Conservation (phyloP, 2,888 invertebrate species). For the Polydrusus tereticollis region DNA sequence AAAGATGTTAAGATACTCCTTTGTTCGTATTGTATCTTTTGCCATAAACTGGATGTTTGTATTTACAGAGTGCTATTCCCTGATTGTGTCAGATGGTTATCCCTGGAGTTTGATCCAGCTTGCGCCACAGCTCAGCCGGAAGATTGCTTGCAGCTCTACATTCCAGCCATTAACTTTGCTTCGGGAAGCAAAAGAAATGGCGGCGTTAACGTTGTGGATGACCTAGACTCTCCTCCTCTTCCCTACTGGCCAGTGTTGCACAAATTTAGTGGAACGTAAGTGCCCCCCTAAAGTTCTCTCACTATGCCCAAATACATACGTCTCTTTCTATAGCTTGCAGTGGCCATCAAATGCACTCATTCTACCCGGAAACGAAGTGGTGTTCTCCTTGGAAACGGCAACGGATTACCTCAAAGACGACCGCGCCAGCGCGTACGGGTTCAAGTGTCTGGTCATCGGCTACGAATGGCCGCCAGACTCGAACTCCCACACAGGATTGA, state of each 20-base stretch:
- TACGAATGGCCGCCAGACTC: slow-evolving; percentile 80
- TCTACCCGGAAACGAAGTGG: slow-evolving; percentile 92
- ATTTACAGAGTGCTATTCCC: slow-evolving; percentile 85
- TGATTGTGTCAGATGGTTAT: slow-evolving; percentile 89
- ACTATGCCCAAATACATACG: slow-evolving; percentile 14
- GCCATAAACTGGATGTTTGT: no score
- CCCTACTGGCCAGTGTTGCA: slow-evolving; percentile 77
- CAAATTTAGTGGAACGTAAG: slow-evolving; percentile 73
- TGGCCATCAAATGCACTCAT: slow-evolving; percentile 92
- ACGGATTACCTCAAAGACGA: slow-evolving; percentile 95
- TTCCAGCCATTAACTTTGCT: slow-evolving; percentile 68
- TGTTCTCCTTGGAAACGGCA: slow-evolving; percentile 96
- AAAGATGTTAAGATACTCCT: no score
- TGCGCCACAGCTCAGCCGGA: slow-evolving; percentile 95
- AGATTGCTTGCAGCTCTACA: slow-evolving; percentile 84
- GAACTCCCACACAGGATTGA: slow-evolving; percentile 70
- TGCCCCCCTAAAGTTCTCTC: no score
- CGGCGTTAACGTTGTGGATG: slow-evolving; percentile 54
- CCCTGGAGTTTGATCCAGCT: slow-evolving; percentile 92
- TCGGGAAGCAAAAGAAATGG: slow-evolving; percentile 26
- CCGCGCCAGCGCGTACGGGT: slow-evolving; percentile 82
- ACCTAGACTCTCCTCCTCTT: slow-evolving; percentile 58
- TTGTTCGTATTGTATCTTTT: no score
- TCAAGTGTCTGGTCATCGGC: slow-evolving; percentile 85
- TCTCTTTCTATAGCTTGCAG: slow-evolving; percentile 68